These are phyloP conservation scores for Grus americana DNA, from an alignment of 2,113 vertebrate genomes.

Conservation along the genomic window DNA sequence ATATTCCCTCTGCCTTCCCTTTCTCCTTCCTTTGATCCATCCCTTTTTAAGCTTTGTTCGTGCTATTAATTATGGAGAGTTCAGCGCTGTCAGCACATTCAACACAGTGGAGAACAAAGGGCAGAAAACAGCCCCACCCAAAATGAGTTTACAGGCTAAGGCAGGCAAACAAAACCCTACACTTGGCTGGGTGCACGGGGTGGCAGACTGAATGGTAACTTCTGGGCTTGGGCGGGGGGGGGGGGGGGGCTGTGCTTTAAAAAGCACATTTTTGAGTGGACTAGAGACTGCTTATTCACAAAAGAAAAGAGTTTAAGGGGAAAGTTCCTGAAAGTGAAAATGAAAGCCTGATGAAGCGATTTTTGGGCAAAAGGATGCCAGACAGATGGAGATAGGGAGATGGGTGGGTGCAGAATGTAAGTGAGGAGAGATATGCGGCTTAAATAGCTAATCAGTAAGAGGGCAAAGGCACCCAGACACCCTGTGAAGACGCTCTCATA, in stretches of 20 bases:
- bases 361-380: slow-evolving; percentile 28
- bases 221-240: background rate
- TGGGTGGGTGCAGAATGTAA: slow-evolving; percentile 28
- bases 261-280: background rate
- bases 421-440: slow-evolving; percentile 28
- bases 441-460: slow-evolving; percentile 60
- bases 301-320: background rate
- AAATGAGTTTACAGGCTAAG: slow-evolving; percentile 64
- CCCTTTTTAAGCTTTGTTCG: slow-evolving; percentile 44
- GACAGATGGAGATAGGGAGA: slow-evolving; percentile 54
- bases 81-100: slow-evolving; percentile 62
- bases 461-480: slow-evolving; percentile 61
- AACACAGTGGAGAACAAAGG: slow-evolving; percentile 56
- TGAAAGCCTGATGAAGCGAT: background rate
- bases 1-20: slow-evolving; percentile 40
- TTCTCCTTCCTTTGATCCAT: slow-evolving; percentile 54
- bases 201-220: slow-evolving; percentile 13
- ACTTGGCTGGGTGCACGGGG: slow-evolving; percentile 15
- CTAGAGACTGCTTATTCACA: background rate
- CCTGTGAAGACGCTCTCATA: slow-evolving; percentile 53
- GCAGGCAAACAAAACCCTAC: slow-evolving; percentile 61
- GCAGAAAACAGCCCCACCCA: slow-evolving; percentile 62
- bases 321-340: slow-evolving; percentile 49
- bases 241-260: background rate
- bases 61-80: slow-evolving; percentile 62